Evolutionary conservation across 2,888 invertebrate genomes (phyloP).

Genomic region (Plagodis dolabraria): DNA sequence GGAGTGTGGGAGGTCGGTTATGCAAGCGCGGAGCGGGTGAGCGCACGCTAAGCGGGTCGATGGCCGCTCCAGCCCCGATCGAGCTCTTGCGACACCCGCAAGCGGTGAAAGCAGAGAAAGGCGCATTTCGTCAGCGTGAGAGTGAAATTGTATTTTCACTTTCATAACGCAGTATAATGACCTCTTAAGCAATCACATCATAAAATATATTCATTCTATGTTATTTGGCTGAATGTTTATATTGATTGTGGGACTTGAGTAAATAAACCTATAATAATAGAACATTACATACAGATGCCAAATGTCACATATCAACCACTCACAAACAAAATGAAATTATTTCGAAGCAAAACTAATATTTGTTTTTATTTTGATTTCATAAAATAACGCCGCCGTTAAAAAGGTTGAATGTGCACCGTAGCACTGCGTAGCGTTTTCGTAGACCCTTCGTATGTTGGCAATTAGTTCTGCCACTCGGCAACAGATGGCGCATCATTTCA

Average conservation of each 20-base stretch:
- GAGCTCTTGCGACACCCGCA: constrained; percentile 64
- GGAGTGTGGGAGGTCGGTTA: constrained; percentile 63
- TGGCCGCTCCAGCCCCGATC: constrained; percentile 78
- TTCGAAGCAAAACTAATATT: no score
- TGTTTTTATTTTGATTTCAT: background rate
- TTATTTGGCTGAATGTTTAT: background rate
- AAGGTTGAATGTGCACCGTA: constrained; percentile 1
- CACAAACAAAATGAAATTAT: no score
- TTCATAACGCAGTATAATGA: constrained; percentile 75
- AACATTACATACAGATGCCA: no score
- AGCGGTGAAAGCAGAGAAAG: constrained; percentile 83
- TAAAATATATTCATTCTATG: constrained; percentile 1
- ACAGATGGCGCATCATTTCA: constrained; percentile 40
- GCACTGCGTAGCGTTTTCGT: constrained; percentile 26
- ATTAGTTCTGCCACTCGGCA: constrained; percentile 39
- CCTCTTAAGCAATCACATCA: constrained; percentile 38
- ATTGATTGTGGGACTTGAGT: no score
- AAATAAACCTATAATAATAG: no score
- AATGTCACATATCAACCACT: no score
- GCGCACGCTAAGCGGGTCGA: constrained; percentile 88
- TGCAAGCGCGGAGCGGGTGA: constrained; percentile 85
- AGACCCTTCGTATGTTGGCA: constrained; percentile 27
- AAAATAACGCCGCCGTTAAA: background rate
- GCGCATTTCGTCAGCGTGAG: constrained; percentile 82
- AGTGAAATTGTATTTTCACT: constrained; percentile 84